Evolutionary conservation across 2,797 vertebrate genomes (phyloP), one percentile per base, ranked within the genome.

Genomic region (Erethizon dorsatum): DNA sequence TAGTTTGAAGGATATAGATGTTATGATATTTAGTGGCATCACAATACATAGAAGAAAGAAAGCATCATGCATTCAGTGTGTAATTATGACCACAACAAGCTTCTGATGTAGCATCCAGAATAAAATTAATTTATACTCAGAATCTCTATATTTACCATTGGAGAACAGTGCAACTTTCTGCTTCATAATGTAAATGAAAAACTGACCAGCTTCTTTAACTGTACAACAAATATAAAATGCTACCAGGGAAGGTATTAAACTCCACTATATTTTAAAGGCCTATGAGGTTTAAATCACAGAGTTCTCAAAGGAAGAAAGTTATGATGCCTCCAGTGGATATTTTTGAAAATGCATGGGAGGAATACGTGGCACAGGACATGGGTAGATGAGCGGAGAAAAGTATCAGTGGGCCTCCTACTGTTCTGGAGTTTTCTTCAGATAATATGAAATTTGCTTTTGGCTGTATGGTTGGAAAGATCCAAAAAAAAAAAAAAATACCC

Each of bases 371-470:
- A 56, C 47, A 85, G 24, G 31, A 88, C 18, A 80, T 26, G 3
- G 57, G 57, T 67, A 56, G 5, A 1, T 52, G 17, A 93, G 71
- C 31, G 50, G 87, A 45, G 11, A 77, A 52, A 1, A 61, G 37
- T 79, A 67, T 45, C 28, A 84, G 13, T n/a, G 45, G 18, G 7
- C 2, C 3, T 96, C 52, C 28, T 57, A 57, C 0, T 91, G 22
- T 87, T 4, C 56, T 47, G 45, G 82, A 80, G 1, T 61, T 89
- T 86, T 52, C 22, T 45, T 96, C 85, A 14, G 41, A 22, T 57
- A 90, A 90, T 37, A 73, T 73, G n/a, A 88, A 18, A 73, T 63
- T 9, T 85, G 37, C 93, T 97, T 95, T 82, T 18, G 79, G 61
- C 2, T 18, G 1, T 47, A 67, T 78, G 22, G 31, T 79, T 78